phyloP scores from a whole-genome alignment of 2,888 invertebrate genomes.

The Rhabditophanes sp. region DNA sequence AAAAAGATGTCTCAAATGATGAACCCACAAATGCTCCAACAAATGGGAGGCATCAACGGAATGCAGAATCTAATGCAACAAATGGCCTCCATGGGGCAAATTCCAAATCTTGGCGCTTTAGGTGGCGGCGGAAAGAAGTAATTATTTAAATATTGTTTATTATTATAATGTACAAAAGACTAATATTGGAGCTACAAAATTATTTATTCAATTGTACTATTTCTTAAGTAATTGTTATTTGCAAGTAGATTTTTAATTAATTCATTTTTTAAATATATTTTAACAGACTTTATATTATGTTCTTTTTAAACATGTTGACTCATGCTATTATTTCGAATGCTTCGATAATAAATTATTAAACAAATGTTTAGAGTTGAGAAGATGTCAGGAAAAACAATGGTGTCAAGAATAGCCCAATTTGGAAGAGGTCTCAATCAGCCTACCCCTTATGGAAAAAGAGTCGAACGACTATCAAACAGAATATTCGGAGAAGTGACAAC shows the following conservation, averaged over 20 bases:
- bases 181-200: neutral
- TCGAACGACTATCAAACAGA: constrained; percentile 24
- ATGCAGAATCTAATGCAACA: constrained; percentile 79
- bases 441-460: constrained; percentile 36
- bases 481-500: constrained; percentile 18
- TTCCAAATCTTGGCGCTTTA: constrained; percentile 13
- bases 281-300: too few relatives aligned
- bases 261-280: constrained; percentile 1
- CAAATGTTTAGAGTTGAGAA: too few relatives aligned
- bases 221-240: neutral
- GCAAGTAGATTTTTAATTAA: neutral
- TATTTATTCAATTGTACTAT: neutral
- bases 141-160: constrained; percentile 1
- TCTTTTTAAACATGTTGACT: too few relatives aligned
- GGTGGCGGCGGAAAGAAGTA: constrained; percentile 12
- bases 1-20: constrained; percentile 99
- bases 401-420: constrained; percentile 23
- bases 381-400: constrained; percentile 17
- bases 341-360: too few relatives aligned
- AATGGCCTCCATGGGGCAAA: constrained; percentile 48
- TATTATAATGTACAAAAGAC: too few relatives aligned
- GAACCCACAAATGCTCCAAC: constrained; percentile 91
- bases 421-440: constrained; percentile 23
- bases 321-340: too few relatives aligned
- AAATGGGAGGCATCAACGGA: constrained; percentile 72